Evolutionary conservation across 2,113 vertebrate genomes (phyloP).

Genomic region (Sus scrofa): T2T-Sscrofa CM000827.6:47603501-47604000

Average conservation of each 20-base stretch:
- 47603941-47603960: constrained; percentile 66
- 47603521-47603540: background rate
- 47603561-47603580: background rate
- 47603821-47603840: constrained; percentile 79
- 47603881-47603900: constrained; percentile 76
- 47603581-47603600: background rate
- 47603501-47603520: background rate
- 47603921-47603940: constrained; percentile 48
- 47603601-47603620: background rate
- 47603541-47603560: background rate
- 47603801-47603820: constrained; percentile 85
- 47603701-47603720: constrained; percentile 61
- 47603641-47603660: constrained; percentile 44
- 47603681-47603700: constrained; percentile 67
- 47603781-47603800: constrained; percentile 71
- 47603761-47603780: constrained; percentile 69
- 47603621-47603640: background rate
- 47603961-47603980: background rate
- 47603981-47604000: constrained; percentile 67
- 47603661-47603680: background rate
- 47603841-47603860: constrained; percentile 83
- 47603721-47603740: constrained; percentile 69
- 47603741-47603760: constrained; percentile 76
- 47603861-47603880: constrained; percentile 81
- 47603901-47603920: constrained; percentile 71